Conservation (phyloP, 1,140 invertebrate species). For the Dendrolimus punctatus region DNA sequence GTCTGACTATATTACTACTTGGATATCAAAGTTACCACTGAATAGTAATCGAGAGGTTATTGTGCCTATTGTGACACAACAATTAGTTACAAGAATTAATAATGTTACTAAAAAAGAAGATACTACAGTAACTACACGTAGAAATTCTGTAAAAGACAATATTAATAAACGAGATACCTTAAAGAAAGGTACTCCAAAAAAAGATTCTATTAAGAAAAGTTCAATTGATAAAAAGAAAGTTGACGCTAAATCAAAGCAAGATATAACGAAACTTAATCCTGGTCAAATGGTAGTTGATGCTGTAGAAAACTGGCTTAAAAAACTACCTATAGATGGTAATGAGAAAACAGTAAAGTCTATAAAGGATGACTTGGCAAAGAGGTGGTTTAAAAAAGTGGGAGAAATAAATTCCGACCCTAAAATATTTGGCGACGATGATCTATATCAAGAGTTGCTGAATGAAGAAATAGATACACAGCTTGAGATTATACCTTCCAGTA, state of each 20-base stretch:
- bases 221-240: not conserved
- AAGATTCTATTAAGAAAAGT: conserved; percentile 8
- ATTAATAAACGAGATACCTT: not conserved
- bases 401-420: conserved; percentile 30
- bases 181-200: not conserved
- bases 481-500: conserved; percentile 18
- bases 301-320: conserved; percentile 28
- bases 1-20: conserved; percentile 20
- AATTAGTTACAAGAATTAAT: conserved; percentile 26
- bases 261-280: conserved; percentile 3
- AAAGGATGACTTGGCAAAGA: conserved; percentile 26
- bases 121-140: not conserved
- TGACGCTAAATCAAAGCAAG: not conserved
- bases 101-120: conserved; percentile 14
- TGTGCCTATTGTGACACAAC: conserved; percentile 20
- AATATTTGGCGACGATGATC: conserved; percentile 23
- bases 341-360: conserved; percentile 11
- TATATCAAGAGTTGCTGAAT: conserved; percentile 22
- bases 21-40: conserved; percentile 26
- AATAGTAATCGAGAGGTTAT: conserved; percentile 23
- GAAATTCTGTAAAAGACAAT: conserved; percentile 2
- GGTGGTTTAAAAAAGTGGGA: conserved; percentile 29
- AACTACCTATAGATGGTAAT: conserved; percentile 22
- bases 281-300: conserved; percentile 23
- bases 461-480: conserved; percentile 26